phyloP scores from a whole-genome alignment of 2,113 vertebrate genomes.

The Axis porcinus region DNA sequence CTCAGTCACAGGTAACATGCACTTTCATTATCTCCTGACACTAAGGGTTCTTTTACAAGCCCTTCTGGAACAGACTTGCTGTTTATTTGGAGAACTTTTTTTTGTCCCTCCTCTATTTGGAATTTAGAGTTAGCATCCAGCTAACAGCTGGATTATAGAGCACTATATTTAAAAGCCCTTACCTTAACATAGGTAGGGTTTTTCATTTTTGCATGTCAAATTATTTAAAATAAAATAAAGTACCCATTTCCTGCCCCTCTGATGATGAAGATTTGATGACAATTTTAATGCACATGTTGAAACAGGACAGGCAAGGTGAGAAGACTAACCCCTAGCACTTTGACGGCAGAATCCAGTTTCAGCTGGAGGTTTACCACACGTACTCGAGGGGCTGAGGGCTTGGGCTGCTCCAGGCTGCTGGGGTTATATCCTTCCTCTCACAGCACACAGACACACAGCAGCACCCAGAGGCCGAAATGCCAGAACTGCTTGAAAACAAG shows the following conservation, averaged over 20 bases:
- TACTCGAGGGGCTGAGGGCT: too few relatives aligned
- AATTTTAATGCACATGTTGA: not conserved
- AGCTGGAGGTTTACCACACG: not conserved
- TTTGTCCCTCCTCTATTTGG: conserved; percentile 47
- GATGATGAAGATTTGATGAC: not conserved
- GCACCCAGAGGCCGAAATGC: not conserved
- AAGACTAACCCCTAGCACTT: not conserved
- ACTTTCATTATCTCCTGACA: conserved; percentile 74
- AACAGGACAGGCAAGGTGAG: not conserved
- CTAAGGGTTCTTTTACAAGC: conserved; percentile 64
- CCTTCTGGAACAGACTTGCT: conserved; percentile 45
- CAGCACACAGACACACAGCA: not conserved
- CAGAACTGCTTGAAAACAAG: not conserved
- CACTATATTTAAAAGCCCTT: conserved; percentile 31
- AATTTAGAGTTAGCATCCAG: conserved; percentile 63
- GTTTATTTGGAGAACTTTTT: conserved; percentile 62
- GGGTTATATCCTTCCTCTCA: not conserved
- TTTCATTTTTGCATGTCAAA: conserved; percentile 22
- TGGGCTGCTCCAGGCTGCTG: not conserved
- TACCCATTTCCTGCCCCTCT: not conserved
- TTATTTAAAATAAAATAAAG: conserved; percentile 44
- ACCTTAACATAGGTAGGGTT: conserved; percentile 42
- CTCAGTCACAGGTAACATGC: conserved; percentile 60
- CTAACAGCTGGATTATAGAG: conserved; percentile 54
- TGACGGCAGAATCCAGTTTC: not conserved